These are phyloP conservation scores for Acronicta alni DNA, from an alignment of 2,888 invertebrate species.

Conservation along the genomic window DNA sequence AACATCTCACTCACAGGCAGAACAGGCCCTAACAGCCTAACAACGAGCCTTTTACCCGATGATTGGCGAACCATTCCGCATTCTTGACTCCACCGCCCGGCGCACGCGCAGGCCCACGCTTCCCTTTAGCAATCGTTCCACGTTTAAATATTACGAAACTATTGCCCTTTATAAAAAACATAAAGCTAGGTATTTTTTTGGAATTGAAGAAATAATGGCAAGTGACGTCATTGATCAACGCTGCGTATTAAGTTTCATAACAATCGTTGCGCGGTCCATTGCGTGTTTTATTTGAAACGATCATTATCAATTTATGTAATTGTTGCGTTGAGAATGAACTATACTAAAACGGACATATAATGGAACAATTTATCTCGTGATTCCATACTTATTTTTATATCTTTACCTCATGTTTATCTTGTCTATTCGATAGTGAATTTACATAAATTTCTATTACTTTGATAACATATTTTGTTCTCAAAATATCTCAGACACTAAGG, in stretches of 20 bases:
- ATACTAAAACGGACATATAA: slow-evolving; percentile 32
- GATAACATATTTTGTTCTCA: no score
- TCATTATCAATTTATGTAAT: slow-evolving; percentile 54
- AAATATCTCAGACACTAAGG: background rate
- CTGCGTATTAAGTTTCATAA: slow-evolving; percentile 37
- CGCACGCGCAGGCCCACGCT: slow-evolving; percentile 53
- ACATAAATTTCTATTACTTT: no score
- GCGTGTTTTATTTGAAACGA: slow-evolving; percentile 52
- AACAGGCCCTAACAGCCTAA: slow-evolving; percentile 58
- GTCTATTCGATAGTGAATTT: background rate
- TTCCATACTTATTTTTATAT: background rate
- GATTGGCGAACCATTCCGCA: slow-evolving; percentile 77
- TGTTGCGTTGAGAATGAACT: slow-evolving; percentile 47
- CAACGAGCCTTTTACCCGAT: slow-evolving; percentile 70
- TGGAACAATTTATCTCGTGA: slow-evolving; percentile 19
- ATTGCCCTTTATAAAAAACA: slow-evolving; percentile 26
- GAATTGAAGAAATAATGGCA: slow-evolving; percentile 12
- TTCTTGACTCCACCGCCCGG: slow-evolving; percentile 62
- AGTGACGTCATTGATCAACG: slow-evolving; percentile 24
- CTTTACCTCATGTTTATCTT: background rate
- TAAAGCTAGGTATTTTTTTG: slow-evolving; percentile 2
- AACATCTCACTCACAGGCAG: slow-evolving; percentile 43
- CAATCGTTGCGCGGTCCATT: slow-evolving; percentile 42
- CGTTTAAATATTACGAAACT: slow-evolving; percentile 35
- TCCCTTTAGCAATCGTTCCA: slow-evolving; percentile 42